phyloP scores from a whole-genome alignment of 2,888 invertebrate genomes.

The Galerucella pusilla region DNA sequence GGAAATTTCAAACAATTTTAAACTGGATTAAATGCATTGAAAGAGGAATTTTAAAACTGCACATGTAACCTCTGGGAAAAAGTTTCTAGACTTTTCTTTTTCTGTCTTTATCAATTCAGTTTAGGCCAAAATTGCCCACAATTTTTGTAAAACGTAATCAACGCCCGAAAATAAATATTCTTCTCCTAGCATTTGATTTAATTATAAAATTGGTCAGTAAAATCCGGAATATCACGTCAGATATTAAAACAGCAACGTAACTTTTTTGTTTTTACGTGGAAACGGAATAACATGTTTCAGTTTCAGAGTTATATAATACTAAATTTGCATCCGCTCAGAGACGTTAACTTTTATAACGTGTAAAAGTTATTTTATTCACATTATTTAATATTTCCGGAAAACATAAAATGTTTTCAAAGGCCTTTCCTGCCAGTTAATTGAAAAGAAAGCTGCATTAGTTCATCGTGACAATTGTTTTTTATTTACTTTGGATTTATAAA shows the following conservation, averaged over 20 bases:
- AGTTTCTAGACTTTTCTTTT: not conserved
- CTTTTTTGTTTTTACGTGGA: not conserved
- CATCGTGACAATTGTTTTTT: too few species aligned
- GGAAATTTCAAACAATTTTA: not conserved
- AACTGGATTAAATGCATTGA: not conserved
- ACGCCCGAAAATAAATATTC: not conserved
- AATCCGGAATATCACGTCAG: slow-evolving; percentile 2
- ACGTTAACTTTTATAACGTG: not conserved
- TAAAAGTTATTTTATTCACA: not conserved
- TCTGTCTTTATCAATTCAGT: not conserved
- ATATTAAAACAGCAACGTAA: not conserved
- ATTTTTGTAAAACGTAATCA: not conserved
- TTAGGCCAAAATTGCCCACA: not conserved
- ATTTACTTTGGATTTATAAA: too few species aligned
- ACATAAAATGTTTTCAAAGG: not conserved
- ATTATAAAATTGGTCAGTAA: not conserved
- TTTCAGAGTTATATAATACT: not conserved
- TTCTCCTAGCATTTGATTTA: not conserved
- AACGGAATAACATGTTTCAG: not conserved
- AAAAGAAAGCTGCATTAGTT: not conserved
- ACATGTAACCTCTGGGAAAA: not conserved
- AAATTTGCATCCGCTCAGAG: not conserved
- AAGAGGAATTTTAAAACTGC: not conserved
- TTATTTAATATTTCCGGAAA: not conserved
- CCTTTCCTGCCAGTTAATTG: not conserved